Evolutionary conservation across 2,888 invertebrate genomes (phyloP), one percentile per base, ranked within the genome.

Genomic region (Leptinotarsa juncta): DNA sequence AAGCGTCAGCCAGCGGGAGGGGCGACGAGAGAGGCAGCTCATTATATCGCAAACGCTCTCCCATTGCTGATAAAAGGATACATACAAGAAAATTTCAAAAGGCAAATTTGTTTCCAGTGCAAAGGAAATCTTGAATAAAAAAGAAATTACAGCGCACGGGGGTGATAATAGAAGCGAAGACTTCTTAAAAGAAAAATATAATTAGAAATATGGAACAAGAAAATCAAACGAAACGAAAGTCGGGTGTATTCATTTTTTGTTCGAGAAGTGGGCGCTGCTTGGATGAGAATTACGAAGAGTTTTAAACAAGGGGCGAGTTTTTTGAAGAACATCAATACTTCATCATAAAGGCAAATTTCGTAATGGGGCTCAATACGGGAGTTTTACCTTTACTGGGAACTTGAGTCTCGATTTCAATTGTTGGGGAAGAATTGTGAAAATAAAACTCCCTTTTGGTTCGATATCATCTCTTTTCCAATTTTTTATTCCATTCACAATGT

Each of bases 121-220:
- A 78, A 80, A 78, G 75, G 77, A 78, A 77, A 77, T 70, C 74
- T 79, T 77, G 83, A 84, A 84, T 83, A 84, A 84, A 83, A 85
- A 84, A 82, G 82, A 83, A 82, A 84, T 83, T 84, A 83, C 83
- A 78, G 77, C 78, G 76, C 77, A 79, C 82, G 82, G 83, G 86
- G 85, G 85, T 82, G 85, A 86, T 86, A 86, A 85, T 86, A 85
- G 83, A 83, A 82, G 79, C 81, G 83, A 82, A 82, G 83, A 80
- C 83, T 80, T 82, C 82, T 83, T 84, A 83, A 85, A 85, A 82
- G 84, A 85, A 85, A 86, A 86, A 85, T 84, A 85, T 86, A 86
- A 86, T 86, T 86, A 86, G 84, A 86, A 86, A 85, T 85, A 83
- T 83, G 83, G 81, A 84, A 84, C 84, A 84, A 84, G 84, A 81